Conservation (phyloP, 2,888 invertebrate species). For the Keiferia lycopersicella region DNA sequence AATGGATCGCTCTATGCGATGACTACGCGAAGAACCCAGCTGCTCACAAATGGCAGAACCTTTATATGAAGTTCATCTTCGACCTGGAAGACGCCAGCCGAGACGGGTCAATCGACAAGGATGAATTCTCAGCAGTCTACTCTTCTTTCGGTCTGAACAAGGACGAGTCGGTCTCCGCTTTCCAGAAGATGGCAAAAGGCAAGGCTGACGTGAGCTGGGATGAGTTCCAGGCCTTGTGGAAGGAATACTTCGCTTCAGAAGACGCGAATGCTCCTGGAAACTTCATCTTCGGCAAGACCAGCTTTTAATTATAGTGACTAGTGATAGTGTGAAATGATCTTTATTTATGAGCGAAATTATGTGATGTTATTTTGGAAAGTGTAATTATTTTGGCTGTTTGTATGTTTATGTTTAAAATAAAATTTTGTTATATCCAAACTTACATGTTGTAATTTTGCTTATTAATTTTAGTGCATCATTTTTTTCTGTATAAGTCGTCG, state of each 20-base stretch:
- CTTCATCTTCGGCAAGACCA: constrained; percentile 91
- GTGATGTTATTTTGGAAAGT: not conserved
- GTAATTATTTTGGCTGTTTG: constrained; percentile 1
- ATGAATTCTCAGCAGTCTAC: constrained; percentile 91
- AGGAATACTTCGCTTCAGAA: constrained; percentile 91
- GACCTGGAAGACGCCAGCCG: constrained; percentile 92
- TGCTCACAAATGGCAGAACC: constrained; percentile 90
- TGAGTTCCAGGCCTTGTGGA: constrained; percentile 90
- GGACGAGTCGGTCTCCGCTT: constrained; percentile 88
- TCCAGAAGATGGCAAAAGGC: constrained; percentile 89
- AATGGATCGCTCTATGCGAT: constrained; percentile 95
- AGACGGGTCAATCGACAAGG: constrained; percentile 87
- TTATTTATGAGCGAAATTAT: not conserved
- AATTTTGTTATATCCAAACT: constrained; percentile 1
- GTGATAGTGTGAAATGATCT: not conserved
- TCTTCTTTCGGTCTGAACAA: constrained; percentile 88
- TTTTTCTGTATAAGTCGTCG: not conserved
- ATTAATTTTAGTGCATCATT: not conserved
- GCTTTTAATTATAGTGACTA: constrained; percentile 77
- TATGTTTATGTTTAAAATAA: not conserved
- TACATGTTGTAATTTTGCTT: not conserved
- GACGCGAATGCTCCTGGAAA: constrained; percentile 90
- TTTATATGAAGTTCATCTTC: constrained; percentile 94
- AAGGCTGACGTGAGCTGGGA: constrained; percentile 86
- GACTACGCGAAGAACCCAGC: constrained; percentile 88